Evolutionary conservation across 2,797 vertebrate species (phyloP).

Genomic region (Pangasius larnaudii): DNA sequence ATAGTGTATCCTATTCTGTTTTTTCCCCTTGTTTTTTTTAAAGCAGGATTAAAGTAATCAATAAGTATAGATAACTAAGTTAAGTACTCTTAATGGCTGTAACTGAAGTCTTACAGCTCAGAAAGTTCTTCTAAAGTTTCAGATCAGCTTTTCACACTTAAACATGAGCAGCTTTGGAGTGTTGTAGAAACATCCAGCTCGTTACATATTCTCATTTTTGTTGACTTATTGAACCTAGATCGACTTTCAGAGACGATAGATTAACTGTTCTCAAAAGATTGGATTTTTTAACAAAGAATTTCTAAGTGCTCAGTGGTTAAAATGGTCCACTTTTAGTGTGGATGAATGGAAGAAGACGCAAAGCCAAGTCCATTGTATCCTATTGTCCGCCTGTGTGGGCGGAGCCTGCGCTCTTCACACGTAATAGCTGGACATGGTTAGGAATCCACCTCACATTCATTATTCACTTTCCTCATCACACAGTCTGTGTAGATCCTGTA

Average conservation of each 20-base stretch:
- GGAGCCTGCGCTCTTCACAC: slow-evolving; percentile 9
- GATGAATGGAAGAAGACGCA: slow-evolving; percentile 33
- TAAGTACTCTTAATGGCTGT: not conserved
- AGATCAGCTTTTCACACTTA: not conserved
- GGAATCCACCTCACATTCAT: not conserved
- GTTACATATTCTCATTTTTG: not conserved
- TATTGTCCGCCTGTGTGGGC: slow-evolving; percentile 25
- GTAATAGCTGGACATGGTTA: not conserved
- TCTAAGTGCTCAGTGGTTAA: not conserved
- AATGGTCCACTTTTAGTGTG: not conserved
- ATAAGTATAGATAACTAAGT: not conserved
- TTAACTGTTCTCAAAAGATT: not conserved
- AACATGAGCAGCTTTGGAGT: not conserved
- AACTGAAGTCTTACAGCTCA: not conserved
- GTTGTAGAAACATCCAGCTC: not conserved
- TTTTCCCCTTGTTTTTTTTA: not conserved
- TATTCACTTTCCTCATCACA: not conserved
- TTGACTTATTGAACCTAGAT: not conserved
- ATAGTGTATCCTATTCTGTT: not conserved
- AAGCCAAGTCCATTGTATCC: slow-evolving; percentile 21
- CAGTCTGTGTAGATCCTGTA: not conserved
- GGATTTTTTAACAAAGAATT: not conserved
- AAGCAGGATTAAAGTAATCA: not conserved
- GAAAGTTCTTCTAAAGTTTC: not conserved
- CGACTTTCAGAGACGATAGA: not conserved